Percentiles rank a stretch among this genome's conserved stretches.
phyloP scores from a whole-genome alignment of 2,888 invertebrate genomes.

The Oithona nana region DNA sequence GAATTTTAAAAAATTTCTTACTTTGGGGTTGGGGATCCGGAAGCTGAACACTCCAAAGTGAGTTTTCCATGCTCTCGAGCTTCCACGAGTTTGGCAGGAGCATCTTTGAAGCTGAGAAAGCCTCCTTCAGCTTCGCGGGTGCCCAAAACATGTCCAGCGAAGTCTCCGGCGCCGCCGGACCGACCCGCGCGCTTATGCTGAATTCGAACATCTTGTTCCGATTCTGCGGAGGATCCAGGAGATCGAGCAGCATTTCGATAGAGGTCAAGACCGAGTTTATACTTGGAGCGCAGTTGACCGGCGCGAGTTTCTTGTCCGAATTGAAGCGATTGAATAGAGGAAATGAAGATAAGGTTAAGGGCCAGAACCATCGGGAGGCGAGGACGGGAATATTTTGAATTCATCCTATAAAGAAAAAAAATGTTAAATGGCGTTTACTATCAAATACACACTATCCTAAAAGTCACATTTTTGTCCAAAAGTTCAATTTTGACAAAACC shows the following conservation, averaged over 20 bases:
- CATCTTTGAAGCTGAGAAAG: not conserved
- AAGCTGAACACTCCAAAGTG: constrained; percentile 7
- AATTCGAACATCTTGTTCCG: not conserved
- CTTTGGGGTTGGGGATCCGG: constrained; percentile 23
- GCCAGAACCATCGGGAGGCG: not conserved
- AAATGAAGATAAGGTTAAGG: not conserved
- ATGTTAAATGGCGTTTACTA: too few relatives aligned
- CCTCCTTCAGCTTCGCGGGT: not conserved
- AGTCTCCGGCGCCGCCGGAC: not conserved
- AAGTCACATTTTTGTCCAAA: too few relatives aligned
- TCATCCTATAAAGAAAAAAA: not conserved
- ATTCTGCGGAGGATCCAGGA: not conserved
- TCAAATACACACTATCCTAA: too few relatives aligned
- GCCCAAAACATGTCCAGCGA: too few relatives aligned
- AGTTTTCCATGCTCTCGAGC: constrained; percentile 12
- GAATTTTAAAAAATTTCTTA: too few relatives aligned
- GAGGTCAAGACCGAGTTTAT: not conserved
- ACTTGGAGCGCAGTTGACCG: not conserved
- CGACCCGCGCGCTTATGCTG: not conserved
- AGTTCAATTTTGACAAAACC: too few relatives aligned
- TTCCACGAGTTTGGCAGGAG: constrained; percentile 4
- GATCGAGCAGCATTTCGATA: not conserved
- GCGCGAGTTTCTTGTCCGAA: not conserved
- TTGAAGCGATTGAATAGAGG: not conserved
- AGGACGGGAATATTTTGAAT: not conserved